Percentiles rank a stretch among this genome's conserved stretches.
Conservation (phyloP, 2,113 vertebrate species). For the Proterorhinus semilunaris region DNA sequence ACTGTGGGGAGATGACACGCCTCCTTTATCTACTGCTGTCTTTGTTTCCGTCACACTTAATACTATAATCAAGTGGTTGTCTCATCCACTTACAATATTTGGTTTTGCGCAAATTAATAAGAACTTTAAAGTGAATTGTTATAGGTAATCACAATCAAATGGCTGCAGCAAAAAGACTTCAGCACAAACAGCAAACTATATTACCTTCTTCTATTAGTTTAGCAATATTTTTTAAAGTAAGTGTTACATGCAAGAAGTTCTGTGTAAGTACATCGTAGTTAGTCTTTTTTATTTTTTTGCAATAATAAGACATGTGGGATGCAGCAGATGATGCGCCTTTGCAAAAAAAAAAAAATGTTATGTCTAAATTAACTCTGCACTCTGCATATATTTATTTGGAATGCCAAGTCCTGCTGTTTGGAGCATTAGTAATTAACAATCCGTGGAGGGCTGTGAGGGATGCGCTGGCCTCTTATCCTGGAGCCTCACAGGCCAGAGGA, state of each 20-base stretch:
- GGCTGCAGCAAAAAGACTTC: not conserved
- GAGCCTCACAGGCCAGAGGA: conserved; percentile 91
- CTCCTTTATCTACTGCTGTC: conserved; percentile 5
- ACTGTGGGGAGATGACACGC: conserved; percentile 28
- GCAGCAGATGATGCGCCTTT: too few relatives aligned
- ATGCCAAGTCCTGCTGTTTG: conserved; percentile 73
- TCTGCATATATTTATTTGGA: conserved; percentile 32
- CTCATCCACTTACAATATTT: conserved; percentile 15
- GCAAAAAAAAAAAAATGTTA: conserved; percentile 34
- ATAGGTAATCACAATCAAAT: too few relatives aligned
- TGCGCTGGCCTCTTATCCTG: conserved; percentile 84
- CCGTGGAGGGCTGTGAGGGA: conserved; percentile 82
- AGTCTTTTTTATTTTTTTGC: not conserved
- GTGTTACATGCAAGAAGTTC: too few relatives aligned
- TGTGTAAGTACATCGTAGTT: too few relatives aligned
- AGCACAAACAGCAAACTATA: not conserved
- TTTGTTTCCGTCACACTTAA: conserved; percentile 11
- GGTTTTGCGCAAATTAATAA: not conserved
- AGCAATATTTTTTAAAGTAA: too few relatives aligned
- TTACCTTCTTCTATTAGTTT: too few relatives aligned
- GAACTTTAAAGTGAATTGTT: too few relatives aligned
- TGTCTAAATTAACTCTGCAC: conserved; percentile 33
- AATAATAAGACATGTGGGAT: not conserved
- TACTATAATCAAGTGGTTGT: conserved; percentile 30
- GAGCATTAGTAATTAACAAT: conserved; percentile 93